Evolutionary conservation across 2,888 invertebrate species (phyloP).

Genomic region (Alloscopus bannaensis): DNA sequence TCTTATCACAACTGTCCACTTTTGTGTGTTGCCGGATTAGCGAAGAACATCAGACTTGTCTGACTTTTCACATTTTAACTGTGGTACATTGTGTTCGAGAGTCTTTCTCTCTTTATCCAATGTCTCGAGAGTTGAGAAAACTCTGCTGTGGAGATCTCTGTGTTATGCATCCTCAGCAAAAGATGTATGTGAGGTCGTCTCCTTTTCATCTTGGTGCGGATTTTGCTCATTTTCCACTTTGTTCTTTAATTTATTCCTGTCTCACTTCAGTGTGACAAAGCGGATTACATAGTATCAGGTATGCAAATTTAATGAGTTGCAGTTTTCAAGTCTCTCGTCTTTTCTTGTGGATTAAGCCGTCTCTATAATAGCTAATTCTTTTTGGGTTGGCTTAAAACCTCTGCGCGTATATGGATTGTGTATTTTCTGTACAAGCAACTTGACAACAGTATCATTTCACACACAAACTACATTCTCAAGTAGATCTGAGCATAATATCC

Average conservation of each 20-base stretch:
- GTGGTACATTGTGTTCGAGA: too few relatives aligned
- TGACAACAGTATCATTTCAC: too few relatives aligned
- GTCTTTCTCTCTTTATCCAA: too few relatives aligned
- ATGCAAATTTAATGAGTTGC: conserved; percentile 67
- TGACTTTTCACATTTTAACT: conserved; percentile 37
- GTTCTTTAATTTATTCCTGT: conserved; percentile 63
- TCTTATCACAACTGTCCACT: conserved; percentile 51
- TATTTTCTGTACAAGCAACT: background rate
- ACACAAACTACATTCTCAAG: too few relatives aligned
- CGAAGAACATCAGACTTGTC: conserved; percentile 38
- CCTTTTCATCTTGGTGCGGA: conserved; percentile 29
- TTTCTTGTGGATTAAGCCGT: conserved; percentile 49
- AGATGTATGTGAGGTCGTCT: conserved; percentile 30
- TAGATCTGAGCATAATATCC: too few relatives aligned
- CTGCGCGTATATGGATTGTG: too few relatives aligned
- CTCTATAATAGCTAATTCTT: conserved; percentile 43
- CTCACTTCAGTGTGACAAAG: conserved; percentile 61
- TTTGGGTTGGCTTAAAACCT: conserved; percentile 34
- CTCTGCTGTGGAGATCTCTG: background rate
- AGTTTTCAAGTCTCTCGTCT: conserved; percentile 54
- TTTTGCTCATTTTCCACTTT: conserved; percentile 59
- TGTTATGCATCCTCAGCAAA: background rate
- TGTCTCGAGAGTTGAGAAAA: conserved; percentile 3
- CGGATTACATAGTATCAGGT: conserved; percentile 65
- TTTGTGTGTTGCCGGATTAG: conserved; percentile 57